phyloP scores from a whole-genome alignment of 2,113 vertebrate species.

The Dasyornis broadbenti region DNA sequence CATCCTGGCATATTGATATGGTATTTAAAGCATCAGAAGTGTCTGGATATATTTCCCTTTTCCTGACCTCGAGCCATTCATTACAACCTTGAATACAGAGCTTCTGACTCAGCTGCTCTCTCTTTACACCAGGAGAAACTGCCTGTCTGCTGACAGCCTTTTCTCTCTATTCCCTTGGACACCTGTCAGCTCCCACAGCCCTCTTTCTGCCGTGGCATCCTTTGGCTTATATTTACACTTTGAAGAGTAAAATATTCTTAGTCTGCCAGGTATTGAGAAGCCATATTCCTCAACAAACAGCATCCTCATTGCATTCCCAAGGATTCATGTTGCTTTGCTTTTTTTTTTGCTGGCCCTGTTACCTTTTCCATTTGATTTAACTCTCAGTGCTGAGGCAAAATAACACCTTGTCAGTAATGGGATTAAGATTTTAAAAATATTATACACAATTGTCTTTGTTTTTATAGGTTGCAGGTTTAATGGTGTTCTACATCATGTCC shows the following conservation, averaged over 20 bases:
- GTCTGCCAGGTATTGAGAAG: background rate
- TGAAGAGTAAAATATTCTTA: background rate
- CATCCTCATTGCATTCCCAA: background rate
- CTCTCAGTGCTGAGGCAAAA: background rate
- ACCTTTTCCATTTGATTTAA: background rate
- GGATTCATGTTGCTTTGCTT: background rate
- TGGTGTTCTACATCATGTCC: background rate
- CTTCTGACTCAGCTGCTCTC: slow-evolving; percentile 6
- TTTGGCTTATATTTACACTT: background rate
- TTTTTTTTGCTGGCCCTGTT: background rate
- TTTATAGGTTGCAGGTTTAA: background rate
- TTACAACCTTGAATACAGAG: background rate
- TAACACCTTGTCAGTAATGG: background rate
- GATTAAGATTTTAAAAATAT: background rate
- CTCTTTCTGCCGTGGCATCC: background rate
- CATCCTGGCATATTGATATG: background rate
- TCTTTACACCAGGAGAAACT: background rate
- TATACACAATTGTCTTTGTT: background rate
- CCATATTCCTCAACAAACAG: background rate
- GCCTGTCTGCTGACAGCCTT: background rate
- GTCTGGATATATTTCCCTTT: background rate
- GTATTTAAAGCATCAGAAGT: background rate
- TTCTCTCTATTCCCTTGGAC: background rate
- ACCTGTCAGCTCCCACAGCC: background rate
- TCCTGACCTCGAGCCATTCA: background rate